phyloP scores from a whole-genome alignment of 2,888 invertebrate genomes.

The Salpingus planirostris region DNA sequence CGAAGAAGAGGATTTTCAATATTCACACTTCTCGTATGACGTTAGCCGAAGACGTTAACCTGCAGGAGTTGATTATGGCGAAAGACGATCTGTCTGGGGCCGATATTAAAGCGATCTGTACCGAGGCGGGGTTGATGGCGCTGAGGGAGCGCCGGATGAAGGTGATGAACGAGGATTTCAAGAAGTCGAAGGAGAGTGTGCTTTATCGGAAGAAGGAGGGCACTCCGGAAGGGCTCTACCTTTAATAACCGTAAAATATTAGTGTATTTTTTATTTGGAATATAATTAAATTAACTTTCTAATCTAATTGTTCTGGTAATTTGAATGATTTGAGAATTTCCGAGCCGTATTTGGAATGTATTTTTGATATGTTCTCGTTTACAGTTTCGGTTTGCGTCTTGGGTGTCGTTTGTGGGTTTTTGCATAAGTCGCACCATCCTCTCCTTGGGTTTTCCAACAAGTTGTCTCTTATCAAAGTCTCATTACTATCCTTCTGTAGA shows the following conservation, averaged over 20 bases:
- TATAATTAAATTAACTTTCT: too few species aligned
- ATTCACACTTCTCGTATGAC: constrained; percentile 99
- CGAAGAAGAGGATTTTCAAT: constrained; percentile 90
- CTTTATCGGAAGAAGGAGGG: constrained; percentile 98
- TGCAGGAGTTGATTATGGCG: constrained; percentile 94
- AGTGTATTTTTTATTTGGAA: too few species aligned
- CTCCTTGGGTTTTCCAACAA: too few species aligned
- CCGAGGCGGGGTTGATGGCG: constrained; percentile 98
- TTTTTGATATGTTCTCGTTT: too few species aligned
- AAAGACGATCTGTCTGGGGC: constrained; percentile 99
- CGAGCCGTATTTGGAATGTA: too few species aligned
- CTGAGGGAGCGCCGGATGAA: constrained; percentile 97
- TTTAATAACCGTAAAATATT: constrained; percentile 50
- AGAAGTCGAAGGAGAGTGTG: constrained; percentile 98
- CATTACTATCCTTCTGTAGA: too few species aligned
- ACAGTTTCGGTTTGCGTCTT: too few species aligned
- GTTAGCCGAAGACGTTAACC: constrained; percentile 89
- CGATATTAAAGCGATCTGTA: constrained; percentile 97
- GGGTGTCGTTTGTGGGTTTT: too few species aligned
- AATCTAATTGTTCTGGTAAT: too few species aligned
- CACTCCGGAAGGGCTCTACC: constrained; percentile 96
- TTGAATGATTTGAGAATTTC: too few species aligned
- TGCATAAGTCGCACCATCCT: too few species aligned
- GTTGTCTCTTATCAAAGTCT: too few species aligned
- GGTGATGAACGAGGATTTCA: constrained; percentile 98